Conservation (phyloP, 2,113 vertebrate genomes). For the Pongo pygmaeus region DNA sequence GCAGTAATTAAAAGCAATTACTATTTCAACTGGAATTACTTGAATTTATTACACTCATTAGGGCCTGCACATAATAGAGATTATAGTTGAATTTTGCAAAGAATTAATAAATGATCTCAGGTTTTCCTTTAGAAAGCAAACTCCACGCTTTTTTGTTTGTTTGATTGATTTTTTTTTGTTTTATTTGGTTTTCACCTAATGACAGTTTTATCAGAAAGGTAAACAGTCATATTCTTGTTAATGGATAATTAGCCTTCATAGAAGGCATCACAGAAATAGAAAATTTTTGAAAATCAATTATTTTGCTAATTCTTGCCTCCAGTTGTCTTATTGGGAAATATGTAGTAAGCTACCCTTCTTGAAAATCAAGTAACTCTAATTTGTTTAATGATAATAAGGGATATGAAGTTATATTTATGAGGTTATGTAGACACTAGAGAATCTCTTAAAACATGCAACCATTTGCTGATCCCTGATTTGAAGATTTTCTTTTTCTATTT, state of each 20-base stretch:
- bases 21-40: neutral
- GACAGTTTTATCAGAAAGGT: neutral
- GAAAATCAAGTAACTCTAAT: neutral
- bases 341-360: neutral
- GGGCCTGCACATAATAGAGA: neutral
- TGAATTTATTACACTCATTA: neutral
- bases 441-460: neutral
- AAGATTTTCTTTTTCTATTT: neutral
- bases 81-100: constrained; percentile 43
- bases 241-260: neutral
- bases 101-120: neutral
- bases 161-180: neutral
- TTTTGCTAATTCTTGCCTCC: neutral
- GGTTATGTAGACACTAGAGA: neutral
- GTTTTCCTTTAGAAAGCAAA: neutral
- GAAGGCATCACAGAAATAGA: neutral
- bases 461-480: neutral
- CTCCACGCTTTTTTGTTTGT: neutral
- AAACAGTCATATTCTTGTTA: neutral
- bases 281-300: neutral
- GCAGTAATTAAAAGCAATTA: neutral
- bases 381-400: neutral
- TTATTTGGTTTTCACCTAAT: neutral
- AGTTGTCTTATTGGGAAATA: neutral
- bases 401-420: neutral